Conservation (phyloP, 2,888 invertebrate genomes). For the Melanophora roralis region DNA sequence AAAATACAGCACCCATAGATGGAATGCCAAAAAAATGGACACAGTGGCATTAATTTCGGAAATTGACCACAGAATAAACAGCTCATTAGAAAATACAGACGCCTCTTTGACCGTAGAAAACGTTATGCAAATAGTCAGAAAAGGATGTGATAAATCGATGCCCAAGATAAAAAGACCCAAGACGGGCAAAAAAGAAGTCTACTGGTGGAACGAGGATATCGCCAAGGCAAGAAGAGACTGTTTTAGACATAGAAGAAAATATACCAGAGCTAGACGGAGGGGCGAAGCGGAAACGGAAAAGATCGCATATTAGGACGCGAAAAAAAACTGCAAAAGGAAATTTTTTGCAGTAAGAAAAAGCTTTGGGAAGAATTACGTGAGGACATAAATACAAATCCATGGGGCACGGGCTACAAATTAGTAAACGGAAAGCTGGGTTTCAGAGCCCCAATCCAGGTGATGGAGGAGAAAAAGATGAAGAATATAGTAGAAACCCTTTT, state of each 20-base stretch:
- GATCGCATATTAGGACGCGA: background rate
- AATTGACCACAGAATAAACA: too few relatives aligned
- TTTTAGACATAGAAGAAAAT: background rate
- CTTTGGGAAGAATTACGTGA: background rate
- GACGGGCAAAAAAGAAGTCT: background rate
- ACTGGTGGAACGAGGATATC: background rate
- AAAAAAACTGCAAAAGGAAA: background rate
- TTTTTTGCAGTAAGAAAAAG: background rate
- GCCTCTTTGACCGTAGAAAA: background rate
- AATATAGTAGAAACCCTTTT: too few relatives aligned
- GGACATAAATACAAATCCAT: background rate
- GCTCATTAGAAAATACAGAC: background rate
- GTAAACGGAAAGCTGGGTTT: too few relatives aligned
- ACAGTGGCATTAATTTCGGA: background rate
- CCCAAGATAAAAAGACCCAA: background rate
- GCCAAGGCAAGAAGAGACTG: background rate
- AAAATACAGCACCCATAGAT: background rate
- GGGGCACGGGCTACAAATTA: too few relatives aligned
- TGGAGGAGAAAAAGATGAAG: too few relatives aligned
- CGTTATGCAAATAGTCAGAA: background rate
- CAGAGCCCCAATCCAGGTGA: too few relatives aligned
- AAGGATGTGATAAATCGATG: background rate
- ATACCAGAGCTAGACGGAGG: background rate
- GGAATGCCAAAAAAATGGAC: slow-evolving; percentile 3
- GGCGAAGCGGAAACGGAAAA: background rate